Evolutionary conservation across 1,140 invertebrate genomes (phyloP).

Genomic region (Condylostylus longicornis): DNA sequence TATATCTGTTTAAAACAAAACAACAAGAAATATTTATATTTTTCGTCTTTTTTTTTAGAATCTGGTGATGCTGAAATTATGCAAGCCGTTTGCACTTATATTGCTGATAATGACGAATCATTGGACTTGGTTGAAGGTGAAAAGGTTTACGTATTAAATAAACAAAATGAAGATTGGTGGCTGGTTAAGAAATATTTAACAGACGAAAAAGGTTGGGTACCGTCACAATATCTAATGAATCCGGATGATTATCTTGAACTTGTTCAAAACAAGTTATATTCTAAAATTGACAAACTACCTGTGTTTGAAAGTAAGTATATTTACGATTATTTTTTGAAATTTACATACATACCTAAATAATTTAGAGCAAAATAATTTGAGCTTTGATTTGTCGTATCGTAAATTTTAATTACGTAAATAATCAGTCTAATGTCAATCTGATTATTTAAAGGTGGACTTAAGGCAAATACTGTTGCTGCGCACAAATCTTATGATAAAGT

Average conservation of each 20-base stretch:
- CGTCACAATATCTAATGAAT: constrained; percentile 73
- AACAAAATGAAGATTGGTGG: constrained; percentile 76
- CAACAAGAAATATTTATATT: no score
- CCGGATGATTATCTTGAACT: constrained; percentile 65
- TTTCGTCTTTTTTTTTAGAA: constrained; percentile 23
- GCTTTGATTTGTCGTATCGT: no score
- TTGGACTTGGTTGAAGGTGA: constrained; percentile 82
- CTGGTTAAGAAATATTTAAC: constrained; percentile 79
- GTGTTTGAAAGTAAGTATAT: constrained; percentile 73
- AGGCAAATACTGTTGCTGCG: no score
- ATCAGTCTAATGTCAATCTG: no score
- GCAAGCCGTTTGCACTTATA: constrained; percentile 69
- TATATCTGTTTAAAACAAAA: no score
- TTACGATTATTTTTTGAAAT: neutral
- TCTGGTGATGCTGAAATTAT: constrained; percentile 59
- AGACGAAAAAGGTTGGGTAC: constrained; percentile 82
- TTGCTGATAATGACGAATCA: constrained; percentile 74
- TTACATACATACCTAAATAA: no score
- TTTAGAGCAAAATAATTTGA: no score
- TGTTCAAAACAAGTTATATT: constrained; percentile 71
- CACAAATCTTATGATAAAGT: no score
- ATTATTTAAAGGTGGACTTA: no score
- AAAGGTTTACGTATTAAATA: constrained; percentile 68
- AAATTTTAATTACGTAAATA: no score
- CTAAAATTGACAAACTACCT: constrained; percentile 81